phyloP scores from a whole-genome alignment of 1,140 invertebrate species.

The Dermatophagoides farinae region DNA sequence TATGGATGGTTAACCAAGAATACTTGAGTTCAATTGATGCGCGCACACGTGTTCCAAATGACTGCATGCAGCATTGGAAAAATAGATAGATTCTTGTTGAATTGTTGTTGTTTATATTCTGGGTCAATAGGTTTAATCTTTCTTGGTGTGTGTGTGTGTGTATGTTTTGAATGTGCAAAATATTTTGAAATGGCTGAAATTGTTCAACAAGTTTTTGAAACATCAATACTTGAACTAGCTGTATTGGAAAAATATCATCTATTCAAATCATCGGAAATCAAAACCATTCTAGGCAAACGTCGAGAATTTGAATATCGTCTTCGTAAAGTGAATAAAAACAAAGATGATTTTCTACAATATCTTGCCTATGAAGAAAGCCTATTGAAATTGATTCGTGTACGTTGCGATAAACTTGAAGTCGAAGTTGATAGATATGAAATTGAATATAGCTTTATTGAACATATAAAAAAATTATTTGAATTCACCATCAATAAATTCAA shows the following conservation, averaged over 20 bases:
- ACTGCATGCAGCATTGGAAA: not conserved
- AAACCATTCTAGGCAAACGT: conserved; percentile 42
- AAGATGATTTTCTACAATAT: conserved; percentile 47
- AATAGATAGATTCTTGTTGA: no score
- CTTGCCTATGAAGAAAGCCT: conserved; percentile 47
- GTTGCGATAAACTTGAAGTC: conserved; percentile 20
- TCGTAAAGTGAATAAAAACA: conserved; percentile 38
- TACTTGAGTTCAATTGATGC: no score
- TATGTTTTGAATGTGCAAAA: not conserved
- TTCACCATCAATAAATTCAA: conserved; percentile 38
- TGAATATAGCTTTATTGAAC: conserved; percentile 39
- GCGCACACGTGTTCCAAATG: not conserved
- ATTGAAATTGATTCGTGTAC: conserved; percentile 37
- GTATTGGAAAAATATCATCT: conserved; percentile 44
- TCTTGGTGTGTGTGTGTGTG: no score
- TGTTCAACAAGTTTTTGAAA: conserved; percentile 45
- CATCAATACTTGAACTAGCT: conserved; percentile 46
- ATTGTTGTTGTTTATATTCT: no score
- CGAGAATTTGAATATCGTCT: conserved; percentile 49
- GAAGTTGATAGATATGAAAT: conserved; percentile 37
- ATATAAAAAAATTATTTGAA: conserved; percentile 35
- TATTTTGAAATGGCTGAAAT: conserved; percentile 55
- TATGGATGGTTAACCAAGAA: no score
- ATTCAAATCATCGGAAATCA: conserved; percentile 42
- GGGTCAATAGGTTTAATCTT: no score